Evolutionary conservation across 2,888 invertebrate species (phyloP).

Genomic region (Erpobdella octoculata): DNA sequence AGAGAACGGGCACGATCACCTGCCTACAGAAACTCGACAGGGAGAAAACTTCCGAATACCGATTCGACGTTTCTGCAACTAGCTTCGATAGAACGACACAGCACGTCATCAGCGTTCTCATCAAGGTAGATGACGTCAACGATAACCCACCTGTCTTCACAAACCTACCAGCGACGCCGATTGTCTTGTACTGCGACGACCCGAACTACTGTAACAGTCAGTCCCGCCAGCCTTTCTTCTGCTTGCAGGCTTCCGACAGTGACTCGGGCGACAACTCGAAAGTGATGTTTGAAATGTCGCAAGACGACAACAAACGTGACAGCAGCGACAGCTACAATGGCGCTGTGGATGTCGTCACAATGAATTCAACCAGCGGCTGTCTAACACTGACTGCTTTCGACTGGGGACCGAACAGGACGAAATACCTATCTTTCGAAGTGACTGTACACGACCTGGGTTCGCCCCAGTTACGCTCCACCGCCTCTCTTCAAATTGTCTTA

Average conservation of each 20-base stretch:
- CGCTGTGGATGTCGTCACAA: too few relatives aligned
- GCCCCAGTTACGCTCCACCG: not conserved
- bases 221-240: not conserved
- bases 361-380: not conserved
- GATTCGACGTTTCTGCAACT: not conserved
- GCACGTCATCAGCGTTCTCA: not conserved
- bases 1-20: not conserved
- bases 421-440: not conserved
- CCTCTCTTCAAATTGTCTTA: not conserved
- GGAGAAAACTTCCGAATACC: not conserved
- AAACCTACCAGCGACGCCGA: not conserved
- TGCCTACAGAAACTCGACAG: constrained; percentile 4
- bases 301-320: not conserved
- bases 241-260: not conserved
- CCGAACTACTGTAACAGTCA: not conserved
- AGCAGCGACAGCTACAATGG: not conserved
- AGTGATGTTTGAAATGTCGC: not conserved
- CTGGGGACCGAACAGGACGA: not conserved
- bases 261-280: not conserved
- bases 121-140: not conserved
- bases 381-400: not conserved
- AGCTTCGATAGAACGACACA: too few relatives aligned
- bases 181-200: not conserved
- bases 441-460: not conserved
- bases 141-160: not conserved